Conservation (phyloP, 2,888 invertebrate genomes). For the Cephus spinipes region DNA sequence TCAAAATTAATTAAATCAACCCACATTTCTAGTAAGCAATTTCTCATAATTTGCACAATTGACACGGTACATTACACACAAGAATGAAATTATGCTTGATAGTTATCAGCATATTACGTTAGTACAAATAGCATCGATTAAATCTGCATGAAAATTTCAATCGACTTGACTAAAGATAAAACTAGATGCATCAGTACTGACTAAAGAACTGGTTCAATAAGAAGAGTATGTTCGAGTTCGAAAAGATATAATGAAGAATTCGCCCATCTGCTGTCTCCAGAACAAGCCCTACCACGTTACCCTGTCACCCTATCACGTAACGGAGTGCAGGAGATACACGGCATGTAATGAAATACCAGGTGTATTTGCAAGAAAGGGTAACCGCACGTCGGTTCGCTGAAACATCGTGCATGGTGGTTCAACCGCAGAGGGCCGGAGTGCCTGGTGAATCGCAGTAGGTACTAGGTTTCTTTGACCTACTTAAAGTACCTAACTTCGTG, state of each 20-base stretch:
- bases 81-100: not conserved
- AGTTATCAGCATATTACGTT: not conserved
- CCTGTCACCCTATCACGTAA: slow-evolving; percentile 34
- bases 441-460: slow-evolving; percentile 22
- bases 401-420: slow-evolving; percentile 18
- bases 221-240: not conserved
- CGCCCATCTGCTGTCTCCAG: not conserved
- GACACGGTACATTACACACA: too few relatives aligned
- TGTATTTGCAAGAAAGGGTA: slow-evolving; percentile 36
- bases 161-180: not conserved
- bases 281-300: not conserved
- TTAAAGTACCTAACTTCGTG: not conserved
- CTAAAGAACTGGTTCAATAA: not conserved
- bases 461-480: not conserved
- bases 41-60: not conserved
- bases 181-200: not conserved
- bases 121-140: not conserved
- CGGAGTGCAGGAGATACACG: slow-evolving; percentile 29
- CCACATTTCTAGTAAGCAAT: not conserved
- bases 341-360: slow-evolving; percentile 39
- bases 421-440: slow-evolving; percentile 30
- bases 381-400: slow-evolving; percentile 40
- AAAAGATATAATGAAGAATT: not conserved
- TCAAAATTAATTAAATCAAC: not conserved
- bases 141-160: not conserved